Conservation (phyloP, 2,797 vertebrate species). For the Pelobates cultripes region DNA sequence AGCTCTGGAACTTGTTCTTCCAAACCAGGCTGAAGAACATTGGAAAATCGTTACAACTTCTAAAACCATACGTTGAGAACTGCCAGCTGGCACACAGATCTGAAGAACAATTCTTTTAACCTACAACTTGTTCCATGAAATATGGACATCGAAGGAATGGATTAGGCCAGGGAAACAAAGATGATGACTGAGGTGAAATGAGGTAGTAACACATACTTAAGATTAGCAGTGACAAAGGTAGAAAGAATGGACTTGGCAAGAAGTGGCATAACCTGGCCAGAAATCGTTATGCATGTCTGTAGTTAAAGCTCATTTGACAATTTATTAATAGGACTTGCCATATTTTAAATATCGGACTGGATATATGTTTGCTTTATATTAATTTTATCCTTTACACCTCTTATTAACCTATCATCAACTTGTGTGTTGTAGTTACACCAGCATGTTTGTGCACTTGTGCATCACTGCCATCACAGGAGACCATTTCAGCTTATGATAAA, state of each 20-base stretch:
- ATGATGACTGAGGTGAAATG: neutral
- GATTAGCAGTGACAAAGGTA: conserved; percentile 3
- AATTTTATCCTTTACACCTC: too few species aligned
- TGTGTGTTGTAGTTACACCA: too few species aligned
- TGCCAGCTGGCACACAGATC: conserved; percentile 8
- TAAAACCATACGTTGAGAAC: neutral
- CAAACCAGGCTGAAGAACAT: neutral
- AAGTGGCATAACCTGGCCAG: neutral
- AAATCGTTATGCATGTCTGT: conserved; percentile 14
- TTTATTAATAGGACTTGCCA: conserved; percentile 25
- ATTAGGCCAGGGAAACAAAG: neutral
- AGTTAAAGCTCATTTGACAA: conserved; percentile 15
- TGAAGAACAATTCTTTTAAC: neutral
- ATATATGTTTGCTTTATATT: neutral
- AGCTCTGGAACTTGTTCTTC: conserved; percentile 8
- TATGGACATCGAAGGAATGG: neutral
- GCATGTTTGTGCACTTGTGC: too few species aligned
- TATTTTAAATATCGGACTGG: too few species aligned
- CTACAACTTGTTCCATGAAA: conserved; percentile 20
- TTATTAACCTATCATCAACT: too few species aligned
- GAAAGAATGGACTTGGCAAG: conserved; percentile 7
- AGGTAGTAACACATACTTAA: neutral
- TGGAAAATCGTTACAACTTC: neutral
- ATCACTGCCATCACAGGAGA: too few species aligned
- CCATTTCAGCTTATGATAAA: too few species aligned